Evolutionary conservation across 1,140 invertebrate species (phyloP), one percentile per base, ranked within the genome.

Genomic region (Coptotermes formosanus): DNA sequence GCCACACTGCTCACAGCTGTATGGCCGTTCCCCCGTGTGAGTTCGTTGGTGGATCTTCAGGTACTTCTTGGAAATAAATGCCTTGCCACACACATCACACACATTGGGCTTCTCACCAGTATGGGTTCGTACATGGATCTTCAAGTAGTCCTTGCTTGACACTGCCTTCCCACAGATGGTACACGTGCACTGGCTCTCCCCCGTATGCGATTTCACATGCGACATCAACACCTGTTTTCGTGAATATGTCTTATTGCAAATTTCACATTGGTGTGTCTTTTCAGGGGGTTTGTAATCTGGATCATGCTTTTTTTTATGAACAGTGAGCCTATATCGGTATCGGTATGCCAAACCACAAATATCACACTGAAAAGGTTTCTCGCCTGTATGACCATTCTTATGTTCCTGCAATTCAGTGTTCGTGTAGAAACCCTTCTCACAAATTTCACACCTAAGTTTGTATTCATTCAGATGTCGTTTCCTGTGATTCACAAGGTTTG

Each of bases 321-420:
- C 91, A 82, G 90, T 89, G 82, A 90, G 91, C 84, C 89, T 90
- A 83, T 89, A 89, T 8, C 89, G 89, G 2, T 89, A 89, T 55
- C 90, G 90, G 85, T 92, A 93, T 3, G 89, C 89, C 8, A 91
- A 90, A 16, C 94, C 94, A 90, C 96, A 97, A 0, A 93, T 90
- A 88, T 97, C 95, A 90, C 96, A 97, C 82, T 92, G 92, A 89
- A 96, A 95, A 0, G 95, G 95, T 88, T 95, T 95, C 89, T 96
- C 95, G 9, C 94, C 93, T 0, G 92, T 93, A 44, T 92, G 91
- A 12, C 91, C 90, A 85, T 92, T 92, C 87, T 91, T 92, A 32
- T 92, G 91, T 52, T 92, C 91, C 43, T 92, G 91, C 0, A 92
- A 89, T 48, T 91, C 91, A 16, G 89, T 89, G 0, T 90, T 91